phyloP scores from a whole-genome alignment of 2,113 vertebrate genomes.

The Isurus oxyrinchus region DNA sequence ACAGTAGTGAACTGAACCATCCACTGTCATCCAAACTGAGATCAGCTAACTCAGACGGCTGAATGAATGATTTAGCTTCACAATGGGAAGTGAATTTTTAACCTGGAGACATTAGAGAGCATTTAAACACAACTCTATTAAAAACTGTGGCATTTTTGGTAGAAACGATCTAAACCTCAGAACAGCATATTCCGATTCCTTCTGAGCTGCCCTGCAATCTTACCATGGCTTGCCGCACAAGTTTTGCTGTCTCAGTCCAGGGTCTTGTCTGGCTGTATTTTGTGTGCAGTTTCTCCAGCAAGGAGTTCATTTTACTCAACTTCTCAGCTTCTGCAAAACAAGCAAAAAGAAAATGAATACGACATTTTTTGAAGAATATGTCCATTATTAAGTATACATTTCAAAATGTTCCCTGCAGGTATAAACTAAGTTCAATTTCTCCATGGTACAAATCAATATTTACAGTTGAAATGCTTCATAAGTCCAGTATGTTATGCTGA shows the following conservation, averaged over 20 bases:
- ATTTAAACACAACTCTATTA: background rate
- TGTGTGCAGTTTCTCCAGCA: slow-evolving; percentile 83
- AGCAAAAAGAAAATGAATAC: background rate
- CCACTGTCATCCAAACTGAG: background rate
- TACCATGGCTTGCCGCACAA: slow-evolving; percentile 94
- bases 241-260: slow-evolving; percentile 92
- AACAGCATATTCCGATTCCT: background rate
- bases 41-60: background rate
- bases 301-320: slow-evolving; percentile 73
- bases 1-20: background rate
- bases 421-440: background rate
- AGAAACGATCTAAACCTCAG: background rate
- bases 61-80: background rate
- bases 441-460: background rate
- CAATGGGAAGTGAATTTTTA: background rate
- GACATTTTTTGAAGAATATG: background rate
- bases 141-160: background rate
- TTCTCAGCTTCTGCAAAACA: slow-evolving; percentile 57
- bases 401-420: background rate
- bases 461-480: background rate
- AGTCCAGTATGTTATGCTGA: background rate
- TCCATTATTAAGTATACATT: background rate
- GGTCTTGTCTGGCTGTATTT: slow-evolving; percentile 88
- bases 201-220: slow-evolving; percentile 45
- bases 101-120: background rate